Evolutionary conservation across 2,113 vertebrate genomes (phyloP).

Genomic region (Larimichthys polyactis): DNA sequence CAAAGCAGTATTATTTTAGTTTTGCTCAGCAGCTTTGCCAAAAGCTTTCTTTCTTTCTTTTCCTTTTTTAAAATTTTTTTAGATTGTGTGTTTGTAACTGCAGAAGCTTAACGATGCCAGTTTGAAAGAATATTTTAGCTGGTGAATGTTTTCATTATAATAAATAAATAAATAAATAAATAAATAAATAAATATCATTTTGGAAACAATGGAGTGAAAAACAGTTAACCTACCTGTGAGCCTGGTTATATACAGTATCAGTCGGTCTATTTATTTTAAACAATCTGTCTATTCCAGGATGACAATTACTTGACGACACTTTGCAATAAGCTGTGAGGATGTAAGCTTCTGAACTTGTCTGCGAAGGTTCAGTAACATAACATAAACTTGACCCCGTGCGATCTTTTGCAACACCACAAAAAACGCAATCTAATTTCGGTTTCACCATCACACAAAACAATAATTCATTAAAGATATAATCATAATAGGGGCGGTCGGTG

Average conservation of each 20-base stretch:
- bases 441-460: background rate
- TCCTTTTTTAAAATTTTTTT: slow-evolving; percentile 9
- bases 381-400: background rate
- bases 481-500: no score
- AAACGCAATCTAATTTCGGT: background rate
- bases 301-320: background rate
- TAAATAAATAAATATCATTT: slow-evolving; percentile 18
- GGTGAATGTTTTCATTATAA: slow-evolving; percentile 19
- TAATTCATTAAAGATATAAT: background rate
- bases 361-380: background rate
- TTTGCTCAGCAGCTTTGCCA: slow-evolving; percentile 50
- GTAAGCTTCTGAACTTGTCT: background rate
- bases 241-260: slow-evolving; percentile 3
- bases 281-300: background rate
- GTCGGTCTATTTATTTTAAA: background rate
- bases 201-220: slow-evolving; percentile 22
- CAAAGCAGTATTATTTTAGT: slow-evolving; percentile 40
- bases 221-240: slow-evolving; percentile 39
- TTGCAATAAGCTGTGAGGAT: background rate
- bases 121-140: slow-evolving; percentile 49
- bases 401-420: background rate
- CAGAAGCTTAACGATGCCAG: slow-evolving; percentile 27
- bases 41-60: slow-evolving; percentile 5
- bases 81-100: slow-evolving; percentile 22
- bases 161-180: slow-evolving; percentile 14